These are phyloP conservation scores for Leptinotarsa texana DNA, from an alignment of 1,140 invertebrate genomes.

Conservation along the genomic window DNA sequence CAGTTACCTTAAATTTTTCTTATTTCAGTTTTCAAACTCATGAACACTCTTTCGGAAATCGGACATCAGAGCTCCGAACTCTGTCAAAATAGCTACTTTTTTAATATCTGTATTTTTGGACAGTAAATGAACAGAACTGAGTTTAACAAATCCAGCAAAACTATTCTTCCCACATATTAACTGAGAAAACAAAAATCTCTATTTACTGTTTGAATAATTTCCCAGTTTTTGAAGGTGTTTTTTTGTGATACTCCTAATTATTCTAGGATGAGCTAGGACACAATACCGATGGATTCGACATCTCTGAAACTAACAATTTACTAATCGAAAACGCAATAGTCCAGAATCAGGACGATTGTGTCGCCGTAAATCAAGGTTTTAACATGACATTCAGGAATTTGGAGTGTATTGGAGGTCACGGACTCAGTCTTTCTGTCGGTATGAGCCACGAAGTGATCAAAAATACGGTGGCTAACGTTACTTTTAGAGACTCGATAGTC, in stretches of 20 bases:
- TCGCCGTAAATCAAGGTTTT: constrained; percentile 28
- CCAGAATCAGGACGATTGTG: constrained; percentile 27
- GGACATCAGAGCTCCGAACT: no score
- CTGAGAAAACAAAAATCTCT: no score
- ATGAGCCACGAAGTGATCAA: background rate
- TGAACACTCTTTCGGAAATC: no score
- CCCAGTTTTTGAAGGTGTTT: no score
- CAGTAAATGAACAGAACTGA: no score
- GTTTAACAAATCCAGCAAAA: no score
- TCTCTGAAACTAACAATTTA: constrained; percentile 1
- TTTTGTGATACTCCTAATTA: background rate
- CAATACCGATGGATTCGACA: constrained; percentile 28
- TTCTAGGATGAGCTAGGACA: background rate
- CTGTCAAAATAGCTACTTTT: no score
- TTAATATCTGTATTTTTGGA: no score
- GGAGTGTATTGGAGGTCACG: constrained; percentile 33
- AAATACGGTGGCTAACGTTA: constrained; percentile 29
- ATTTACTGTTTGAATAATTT: no score
- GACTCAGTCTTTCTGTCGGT: constrained; percentile 29
- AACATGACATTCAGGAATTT: constrained; percentile 27
- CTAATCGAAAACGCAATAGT: constrained; percentile 19
- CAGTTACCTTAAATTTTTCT: no score
- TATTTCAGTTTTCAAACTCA: no score
- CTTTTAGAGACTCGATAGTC: constrained; percentile 28
- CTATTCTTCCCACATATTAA: no score